Evolutionary conservation across 2,797 vertebrate species (phyloP).

Genomic region (Acanthiza pusilla): DNA sequence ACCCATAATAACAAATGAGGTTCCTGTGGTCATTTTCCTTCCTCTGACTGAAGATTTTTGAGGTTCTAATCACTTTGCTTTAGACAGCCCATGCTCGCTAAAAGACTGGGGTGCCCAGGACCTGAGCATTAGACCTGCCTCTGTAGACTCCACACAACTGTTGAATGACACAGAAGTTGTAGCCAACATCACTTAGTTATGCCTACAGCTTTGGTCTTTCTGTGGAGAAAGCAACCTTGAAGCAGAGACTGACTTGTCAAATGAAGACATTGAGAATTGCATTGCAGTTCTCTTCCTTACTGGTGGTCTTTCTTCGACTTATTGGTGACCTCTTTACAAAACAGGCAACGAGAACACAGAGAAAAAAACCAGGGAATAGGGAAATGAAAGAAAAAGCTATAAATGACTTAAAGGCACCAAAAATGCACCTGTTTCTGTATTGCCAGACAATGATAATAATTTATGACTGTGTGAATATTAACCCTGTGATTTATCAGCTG

Average conservation of each 20-base stretch:
- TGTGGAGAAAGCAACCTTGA: not conserved
- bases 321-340: not conserved
- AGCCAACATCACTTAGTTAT: not conserved
- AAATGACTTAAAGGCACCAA: conserved; percentile 21
- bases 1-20: not conserved
- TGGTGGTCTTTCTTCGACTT: not conserved
- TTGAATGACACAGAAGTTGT: not conserved
- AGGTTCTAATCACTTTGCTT: not conserved
- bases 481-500: conserved; percentile 73
- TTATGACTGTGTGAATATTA: conserved; percentile 76
- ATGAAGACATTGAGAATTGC: not conserved
- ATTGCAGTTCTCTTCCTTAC: not conserved
- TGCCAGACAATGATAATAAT: conserved; percentile 71
- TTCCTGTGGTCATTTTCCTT: not conserved
- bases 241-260: not conserved
- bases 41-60: not conserved
- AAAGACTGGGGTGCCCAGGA: not conserved
- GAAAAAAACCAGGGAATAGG: not conserved
- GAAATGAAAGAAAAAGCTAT: conserved; percentile 39
- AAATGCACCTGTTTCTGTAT: conserved; percentile 72
- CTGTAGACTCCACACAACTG: not conserved
- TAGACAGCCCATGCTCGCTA: not conserved
- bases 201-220: not conserved
- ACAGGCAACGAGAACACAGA: not conserved
- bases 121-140: not conserved